Evolutionary conservation across 2,113 vertebrate species (phyloP).

Genomic region (Tetrax tetrax): DNA sequence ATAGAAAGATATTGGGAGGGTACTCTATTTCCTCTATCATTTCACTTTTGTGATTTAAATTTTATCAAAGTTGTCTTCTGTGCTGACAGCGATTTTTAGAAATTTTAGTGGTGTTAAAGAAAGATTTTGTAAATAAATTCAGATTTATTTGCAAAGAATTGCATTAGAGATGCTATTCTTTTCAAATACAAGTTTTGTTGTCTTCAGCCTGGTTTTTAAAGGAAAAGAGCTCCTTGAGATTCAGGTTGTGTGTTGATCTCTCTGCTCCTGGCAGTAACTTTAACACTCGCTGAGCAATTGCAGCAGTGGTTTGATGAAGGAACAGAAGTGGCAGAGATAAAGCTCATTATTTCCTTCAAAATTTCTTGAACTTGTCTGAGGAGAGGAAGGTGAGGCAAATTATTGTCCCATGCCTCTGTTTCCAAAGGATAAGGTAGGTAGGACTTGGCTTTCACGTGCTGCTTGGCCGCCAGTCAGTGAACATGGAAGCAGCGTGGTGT

Average conservation of each 20-base stretch:
- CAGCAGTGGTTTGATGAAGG: neutral
- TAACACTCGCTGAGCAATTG: neutral
- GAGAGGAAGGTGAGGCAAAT: neutral
- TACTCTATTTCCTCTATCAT: neutral
- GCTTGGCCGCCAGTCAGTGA: fast-evolving
- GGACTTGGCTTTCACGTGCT: neutral
- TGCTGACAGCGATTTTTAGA: neutral
- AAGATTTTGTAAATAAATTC: neutral
- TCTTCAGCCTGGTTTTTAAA: neutral
- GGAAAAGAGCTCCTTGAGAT: neutral
- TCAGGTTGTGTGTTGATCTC: neutral
- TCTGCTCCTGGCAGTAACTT: neutral
- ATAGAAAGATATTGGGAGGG: neutral
- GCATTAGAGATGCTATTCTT: neutral
- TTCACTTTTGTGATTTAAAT: neutral
- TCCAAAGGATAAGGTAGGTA: neutral
- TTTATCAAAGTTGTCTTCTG: neutral
- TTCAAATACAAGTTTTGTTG: neutral
- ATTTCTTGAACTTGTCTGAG: neutral
- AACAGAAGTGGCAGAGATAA: neutral
- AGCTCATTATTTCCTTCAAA: neutral
- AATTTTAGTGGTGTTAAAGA: neutral
- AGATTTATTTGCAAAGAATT: neutral
- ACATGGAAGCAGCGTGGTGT: neutral
- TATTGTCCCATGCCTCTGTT: neutral